Evolutionary conservation across 2,888 invertebrate genomes (phyloP).

Genomic region (Ecliptopera silaceata): DNA sequence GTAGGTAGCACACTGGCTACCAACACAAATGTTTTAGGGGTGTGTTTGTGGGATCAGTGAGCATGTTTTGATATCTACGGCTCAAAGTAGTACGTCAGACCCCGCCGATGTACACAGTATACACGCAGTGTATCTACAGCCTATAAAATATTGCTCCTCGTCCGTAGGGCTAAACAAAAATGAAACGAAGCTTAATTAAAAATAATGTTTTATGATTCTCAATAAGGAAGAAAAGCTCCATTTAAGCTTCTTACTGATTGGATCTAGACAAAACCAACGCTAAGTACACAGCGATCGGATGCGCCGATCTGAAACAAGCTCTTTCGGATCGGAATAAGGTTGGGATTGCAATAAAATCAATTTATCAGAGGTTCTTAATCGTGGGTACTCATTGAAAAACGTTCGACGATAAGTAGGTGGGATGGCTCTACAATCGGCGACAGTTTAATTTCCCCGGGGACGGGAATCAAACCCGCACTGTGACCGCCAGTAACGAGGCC

Average conservation of each 20-base stretch:
- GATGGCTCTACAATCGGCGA: constrained; percentile 37
- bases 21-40: no score
- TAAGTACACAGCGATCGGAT: neutral
- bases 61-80: no score
- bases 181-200: neutral
- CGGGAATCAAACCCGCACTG: constrained; percentile 43
- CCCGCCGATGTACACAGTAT: neutral
- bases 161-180: neutral
- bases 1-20: neutral
- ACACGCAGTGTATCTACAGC: no score
- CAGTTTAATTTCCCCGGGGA: constrained; percentile 54
- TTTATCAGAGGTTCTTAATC: constrained; percentile 21
- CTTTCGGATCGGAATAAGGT: constrained; percentile 1
- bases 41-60: no score
- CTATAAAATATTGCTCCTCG: neutral
- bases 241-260: constrained; percentile 42
- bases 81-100: neutral
- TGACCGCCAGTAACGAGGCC: constrained; percentile 41
- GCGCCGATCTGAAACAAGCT: neutral
- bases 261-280: constrained; percentile 12
- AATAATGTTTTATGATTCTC: constrained; percentile 12
- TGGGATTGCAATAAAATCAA: constrained; percentile 1
- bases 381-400: constrained; percentile 33
- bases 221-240: constrained; percentile 26
- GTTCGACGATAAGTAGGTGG: constrained; percentile 45